Evolutionary conservation across 2,113 vertebrate genomes (phyloP).

Genomic region (Ochotona princeps): DNA sequence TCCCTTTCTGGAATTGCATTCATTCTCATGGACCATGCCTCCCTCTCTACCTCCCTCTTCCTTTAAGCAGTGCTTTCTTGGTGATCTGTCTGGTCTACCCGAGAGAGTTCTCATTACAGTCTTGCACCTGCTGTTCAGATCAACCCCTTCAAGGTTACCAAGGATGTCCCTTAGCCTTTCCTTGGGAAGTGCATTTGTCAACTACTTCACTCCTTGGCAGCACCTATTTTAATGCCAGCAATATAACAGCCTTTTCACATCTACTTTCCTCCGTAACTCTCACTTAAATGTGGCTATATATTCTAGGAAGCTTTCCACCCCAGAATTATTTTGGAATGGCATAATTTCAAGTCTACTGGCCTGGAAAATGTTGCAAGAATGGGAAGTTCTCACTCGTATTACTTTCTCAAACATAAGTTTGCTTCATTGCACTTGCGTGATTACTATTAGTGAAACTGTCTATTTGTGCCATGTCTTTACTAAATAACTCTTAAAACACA

Average conservation of each 20-base stretch:
- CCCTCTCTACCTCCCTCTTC: background rate
- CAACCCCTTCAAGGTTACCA: conserved; percentile 40
- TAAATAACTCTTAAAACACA: conserved; percentile 55
- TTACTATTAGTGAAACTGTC: conserved; percentile 55
- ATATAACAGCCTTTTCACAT: conserved; percentile 76
- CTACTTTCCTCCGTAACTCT: conserved; percentile 62
- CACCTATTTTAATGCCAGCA: conserved; percentile 66
- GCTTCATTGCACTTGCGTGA: conserved; percentile 54
- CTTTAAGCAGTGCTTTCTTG: background rate
- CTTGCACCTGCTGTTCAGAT: conserved; percentile 61
- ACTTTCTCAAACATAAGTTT: conserved; percentile 57
- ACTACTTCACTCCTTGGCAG: conserved; percentile 59
- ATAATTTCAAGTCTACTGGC: conserved; percentile 74
- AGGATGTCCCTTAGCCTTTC: conserved; percentile 45
- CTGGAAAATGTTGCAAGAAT: conserved; percentile 73
- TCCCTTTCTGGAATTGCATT: background rate
- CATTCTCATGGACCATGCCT: background rate
- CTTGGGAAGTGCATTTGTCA: conserved; percentile 49
- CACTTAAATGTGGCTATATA: conserved; percentile 68
- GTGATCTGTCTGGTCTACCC: background rate
- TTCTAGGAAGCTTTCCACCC: conserved; percentile 72
- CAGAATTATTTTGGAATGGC: conserved; percentile 77
- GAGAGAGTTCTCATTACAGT: conserved; percentile 21
- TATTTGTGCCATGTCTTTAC: conserved; percentile 51
- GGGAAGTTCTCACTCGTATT: conserved; percentile 71